phyloP scores from a whole-genome alignment of 2,888 invertebrate genomes.

The Meandrusa payeni region DNA sequence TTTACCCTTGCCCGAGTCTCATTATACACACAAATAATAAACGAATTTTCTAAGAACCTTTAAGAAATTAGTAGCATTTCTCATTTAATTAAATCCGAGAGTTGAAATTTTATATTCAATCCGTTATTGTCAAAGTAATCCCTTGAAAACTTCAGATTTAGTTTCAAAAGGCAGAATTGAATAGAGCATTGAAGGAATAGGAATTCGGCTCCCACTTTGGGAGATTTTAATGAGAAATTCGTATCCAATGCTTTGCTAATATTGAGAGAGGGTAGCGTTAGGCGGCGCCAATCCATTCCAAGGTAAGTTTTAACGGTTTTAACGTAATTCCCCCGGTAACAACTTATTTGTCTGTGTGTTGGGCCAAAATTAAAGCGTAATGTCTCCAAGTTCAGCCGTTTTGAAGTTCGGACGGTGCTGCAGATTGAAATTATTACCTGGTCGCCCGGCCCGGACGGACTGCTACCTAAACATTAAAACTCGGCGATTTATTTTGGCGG shows the following conservation, averaged over 20 bases:
- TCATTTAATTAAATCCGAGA: constrained; percentile 40
- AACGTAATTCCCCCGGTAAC: constrained; percentile 50
- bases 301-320: constrained; percentile 53
- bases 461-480: constrained; percentile 52
- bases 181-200: constrained; percentile 50
- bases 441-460: constrained; percentile 42
- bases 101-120: constrained; percentile 49
- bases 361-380: constrained; percentile 68
- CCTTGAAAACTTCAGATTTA: constrained; percentile 67
- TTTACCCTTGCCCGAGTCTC: too few relatives aligned
- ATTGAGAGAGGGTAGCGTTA: constrained; percentile 53
- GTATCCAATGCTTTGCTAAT: constrained; percentile 67
- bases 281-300: constrained; percentile 61
- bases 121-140: constrained; percentile 66
- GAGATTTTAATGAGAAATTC: constrained; percentile 78
- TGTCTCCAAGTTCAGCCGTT: constrained; percentile 68
- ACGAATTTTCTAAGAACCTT: too few relatives aligned
- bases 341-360: constrained; percentile 64
- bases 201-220: constrained; percentile 57
- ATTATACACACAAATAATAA: too few relatives aligned
- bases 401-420: constrained; percentile 55
- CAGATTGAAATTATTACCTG: constrained; percentile 77
- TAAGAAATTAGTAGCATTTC: constrained; percentile 27
- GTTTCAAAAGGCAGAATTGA: constrained; percentile 71
- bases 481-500: constrained; percentile 64